These are phyloP conservation scores for Steinernema scapterisci DNA, from an alignment of 2,888 invertebrate species.

Conservation along the genomic window DNA sequence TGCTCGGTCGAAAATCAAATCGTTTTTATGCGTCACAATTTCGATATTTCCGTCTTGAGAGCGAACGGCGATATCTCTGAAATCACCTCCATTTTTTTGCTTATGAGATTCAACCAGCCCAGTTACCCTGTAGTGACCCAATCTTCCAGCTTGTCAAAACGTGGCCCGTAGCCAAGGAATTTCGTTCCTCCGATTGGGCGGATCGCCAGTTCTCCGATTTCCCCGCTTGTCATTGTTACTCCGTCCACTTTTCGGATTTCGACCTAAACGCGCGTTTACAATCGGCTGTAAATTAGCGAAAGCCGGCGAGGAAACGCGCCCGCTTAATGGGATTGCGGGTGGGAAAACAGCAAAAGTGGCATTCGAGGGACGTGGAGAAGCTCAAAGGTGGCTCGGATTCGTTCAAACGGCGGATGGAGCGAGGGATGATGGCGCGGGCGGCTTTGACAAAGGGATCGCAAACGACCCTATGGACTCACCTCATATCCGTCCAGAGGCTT, in stretches of 20 bases:
- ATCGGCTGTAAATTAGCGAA: conserved; percentile 10
- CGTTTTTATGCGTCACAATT: conserved; percentile 69
- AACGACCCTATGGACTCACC: conserved; percentile 35
- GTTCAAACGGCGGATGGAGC: not conserved
- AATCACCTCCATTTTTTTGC: conserved; percentile 11
- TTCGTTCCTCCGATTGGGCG: conserved; percentile 52
- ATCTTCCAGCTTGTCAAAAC: conserved; percentile 59
- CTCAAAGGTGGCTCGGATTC: not conserved
- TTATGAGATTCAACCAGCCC: conserved; percentile 4
- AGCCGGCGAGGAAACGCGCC: not conserved
- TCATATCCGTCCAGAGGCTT: conserved; percentile 58
- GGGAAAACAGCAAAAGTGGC: not conserved
- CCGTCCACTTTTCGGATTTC: conserved; percentile 44
- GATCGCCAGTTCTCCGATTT: conserved; percentile 46
- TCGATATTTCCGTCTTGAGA: conserved; percentile 69
- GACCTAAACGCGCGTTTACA: conserved; percentile 35
- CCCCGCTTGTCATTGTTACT: conserved; percentile 27
- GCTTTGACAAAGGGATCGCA: not conserved
- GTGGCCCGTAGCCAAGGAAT: conserved; percentile 69
- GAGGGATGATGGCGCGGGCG: not conserved
- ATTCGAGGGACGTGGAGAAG: not conserved
- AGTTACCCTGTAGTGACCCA: conserved; percentile 70
- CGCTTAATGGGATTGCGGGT: not conserved
- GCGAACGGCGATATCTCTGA: conserved; percentile 69
- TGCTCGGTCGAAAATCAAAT: conserved; percentile 70